Percentiles rank a stretch among this genome's conserved stretches.
These are phyloP conservation scores for Enteromius afrohamiltoni DNA, from an alignment of 2,797 vertebrate species.

Conservation along the genomic window DNA sequence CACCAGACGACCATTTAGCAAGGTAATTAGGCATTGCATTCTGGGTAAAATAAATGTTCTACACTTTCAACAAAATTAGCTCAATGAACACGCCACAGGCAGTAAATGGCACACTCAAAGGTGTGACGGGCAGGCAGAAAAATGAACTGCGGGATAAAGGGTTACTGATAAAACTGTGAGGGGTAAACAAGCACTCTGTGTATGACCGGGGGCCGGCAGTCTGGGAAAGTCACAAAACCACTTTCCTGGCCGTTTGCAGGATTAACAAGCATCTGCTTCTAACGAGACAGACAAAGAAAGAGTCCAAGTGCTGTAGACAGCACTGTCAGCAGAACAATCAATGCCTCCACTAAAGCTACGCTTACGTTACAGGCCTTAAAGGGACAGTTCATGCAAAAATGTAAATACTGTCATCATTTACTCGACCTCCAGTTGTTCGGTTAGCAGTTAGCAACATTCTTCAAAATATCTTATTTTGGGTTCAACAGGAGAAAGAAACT, in stretches of 20 bases:
- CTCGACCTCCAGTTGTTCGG: neutral
- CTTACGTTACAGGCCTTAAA: neutral
- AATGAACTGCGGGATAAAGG: conserved; percentile 52
- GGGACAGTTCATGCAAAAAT: neutral
- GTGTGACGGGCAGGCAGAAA: conserved; percentile 25
- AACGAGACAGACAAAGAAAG: conserved; percentile 18
- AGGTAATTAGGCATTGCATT: conserved; percentile 47
- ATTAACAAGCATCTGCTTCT: neutral
- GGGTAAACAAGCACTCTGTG: conserved; percentile 6
- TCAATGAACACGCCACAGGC: conserved; percentile 16
- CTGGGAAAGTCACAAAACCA: conserved; percentile 11
- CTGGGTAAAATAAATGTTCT: conserved; percentile 45
- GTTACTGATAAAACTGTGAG: conserved; percentile 36
- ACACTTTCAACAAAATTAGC: conserved; percentile 50
- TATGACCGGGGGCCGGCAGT: neutral
- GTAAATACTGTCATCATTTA: neutral
- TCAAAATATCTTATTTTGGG: neutral
- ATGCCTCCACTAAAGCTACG: neutral
- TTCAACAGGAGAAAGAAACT: neutral
- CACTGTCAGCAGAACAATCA: neutral
- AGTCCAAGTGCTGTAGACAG: conserved; percentile 3
- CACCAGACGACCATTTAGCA: conserved; percentile 41
- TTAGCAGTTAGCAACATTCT: neutral
- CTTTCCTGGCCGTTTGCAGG: neutral
- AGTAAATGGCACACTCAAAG: conserved; percentile 36